These are phyloP conservation scores for Tarsius wallacei DNA, from an alignment of 2,797 vertebrate species.

Conservation along the genomic window DNA sequence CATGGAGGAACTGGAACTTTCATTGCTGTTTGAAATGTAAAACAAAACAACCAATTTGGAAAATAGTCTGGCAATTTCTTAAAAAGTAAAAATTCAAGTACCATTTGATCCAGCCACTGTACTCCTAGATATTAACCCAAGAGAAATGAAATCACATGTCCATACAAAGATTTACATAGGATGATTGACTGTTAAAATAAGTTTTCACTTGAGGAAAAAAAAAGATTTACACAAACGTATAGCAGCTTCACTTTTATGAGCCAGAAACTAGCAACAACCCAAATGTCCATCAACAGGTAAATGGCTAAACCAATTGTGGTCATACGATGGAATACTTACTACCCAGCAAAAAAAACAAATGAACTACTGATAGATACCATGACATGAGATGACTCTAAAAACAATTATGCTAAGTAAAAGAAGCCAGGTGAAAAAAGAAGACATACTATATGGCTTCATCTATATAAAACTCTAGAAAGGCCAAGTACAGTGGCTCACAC, in stretches of 20 bases:
- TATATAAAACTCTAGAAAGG: slow-evolving; percentile 56
- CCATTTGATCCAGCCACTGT: neutral
- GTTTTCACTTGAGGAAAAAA: no score
- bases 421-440: slow-evolving; percentile 4
- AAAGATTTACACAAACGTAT: no score
- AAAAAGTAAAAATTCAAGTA: slow-evolving; percentile 33
- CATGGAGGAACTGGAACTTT: slow-evolving; percentile 18
- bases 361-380: no score
- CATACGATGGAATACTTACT: no score
- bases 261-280: no score
- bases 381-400: neutral
- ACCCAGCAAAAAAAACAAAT: no score
- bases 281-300: no score
- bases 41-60: neutral
- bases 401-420: neutral
- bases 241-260: no score
- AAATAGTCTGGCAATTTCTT: neutral
- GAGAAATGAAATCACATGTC: neutral
- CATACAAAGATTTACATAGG: slow-evolving; percentile 19
- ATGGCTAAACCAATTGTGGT: no score
- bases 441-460: slow-evolving; percentile 3
- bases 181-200: no score
- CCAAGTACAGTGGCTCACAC: neutral
- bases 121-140: neutral
- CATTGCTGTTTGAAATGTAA: neutral